Base-by-base conservation (phyloP, 2,113 vertebrate genomes). In the Capreolus pygargus region DNA sequence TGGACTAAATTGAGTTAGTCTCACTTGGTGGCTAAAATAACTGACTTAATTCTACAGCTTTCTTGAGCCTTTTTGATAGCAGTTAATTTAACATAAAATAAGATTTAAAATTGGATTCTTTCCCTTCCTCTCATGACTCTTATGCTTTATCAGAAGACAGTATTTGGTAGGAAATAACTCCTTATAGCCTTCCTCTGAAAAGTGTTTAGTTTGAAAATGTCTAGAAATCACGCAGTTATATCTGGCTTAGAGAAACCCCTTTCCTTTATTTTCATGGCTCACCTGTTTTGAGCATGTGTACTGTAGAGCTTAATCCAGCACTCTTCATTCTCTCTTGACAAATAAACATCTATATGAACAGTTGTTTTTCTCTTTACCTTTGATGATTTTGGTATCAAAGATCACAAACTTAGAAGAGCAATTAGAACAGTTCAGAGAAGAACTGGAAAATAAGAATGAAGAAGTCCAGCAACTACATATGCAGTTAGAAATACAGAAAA, bases 381-480 rank as follows among this genome's bases (percentile, higher is more conserved):
- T 58, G 2, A 86, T 98, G 91, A 70, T 97, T 98, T 97, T 98
- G 95, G 7, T 95, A 98, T 97, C 85, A 67, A 94, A 99, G 99
- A 99, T 99, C 67, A 99, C 99, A 1, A 99, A 99, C 98, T 99
- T 99, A 98, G 99, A 99, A 98, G 99, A 99, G 96, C 99, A 99
- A 90, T 98, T 99, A 98, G 99, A 99, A 91, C 99, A 99, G 97
- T 99, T 99, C 98, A 99, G 99, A 95, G 99, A 99, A 97, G 99
- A 99, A 98, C 98, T 99, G 97, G 99, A 99, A 99, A 99, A 99
- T 97, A 99, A 99, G 98, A 99, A 99, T 60, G 99, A 99, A 98
- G 99, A 99, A 99, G 99, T 99, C 94, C 99, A 99, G 98, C 99
- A 99, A 94, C 98, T 99, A 64, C 99, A 99, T 55, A 99, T 99